Conservation (phyloP, 2,113 vertebrate genomes). For the Tragelaphus scriptus region DNA sequence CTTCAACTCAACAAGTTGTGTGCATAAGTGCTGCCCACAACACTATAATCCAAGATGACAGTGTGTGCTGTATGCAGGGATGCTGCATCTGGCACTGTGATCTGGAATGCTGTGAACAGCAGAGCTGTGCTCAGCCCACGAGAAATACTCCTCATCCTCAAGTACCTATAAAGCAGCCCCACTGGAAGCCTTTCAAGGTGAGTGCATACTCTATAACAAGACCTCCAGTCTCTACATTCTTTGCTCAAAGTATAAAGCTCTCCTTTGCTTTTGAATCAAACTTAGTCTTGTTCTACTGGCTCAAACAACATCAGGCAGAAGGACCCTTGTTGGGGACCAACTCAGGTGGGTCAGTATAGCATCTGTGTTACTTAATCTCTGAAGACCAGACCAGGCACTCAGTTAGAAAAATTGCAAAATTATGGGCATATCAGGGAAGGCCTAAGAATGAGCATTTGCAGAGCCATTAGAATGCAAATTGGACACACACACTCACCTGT, state of each 20-base stretch:
- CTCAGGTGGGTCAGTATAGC: not conserved
- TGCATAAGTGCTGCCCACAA: not conserved
- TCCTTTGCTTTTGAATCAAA: not conserved
- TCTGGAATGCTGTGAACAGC: not conserved
- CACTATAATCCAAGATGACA: not conserved
- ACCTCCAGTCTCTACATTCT: not conserved
- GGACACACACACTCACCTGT: not conserved
- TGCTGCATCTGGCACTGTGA: not conserved
- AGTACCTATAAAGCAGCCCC: not conserved
- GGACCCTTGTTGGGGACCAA: not conserved
- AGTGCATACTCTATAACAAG: not conserved
- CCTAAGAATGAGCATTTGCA: not conserved
- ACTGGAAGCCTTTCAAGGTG: not conserved
- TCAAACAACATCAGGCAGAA: not conserved
- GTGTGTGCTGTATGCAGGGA: not conserved
- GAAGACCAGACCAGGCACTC: not conserved
- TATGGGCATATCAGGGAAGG: not conserved
- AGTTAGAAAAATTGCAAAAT: not conserved
- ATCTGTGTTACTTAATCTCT: not conserved
- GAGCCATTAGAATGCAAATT: not conserved
- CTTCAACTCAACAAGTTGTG: not conserved
- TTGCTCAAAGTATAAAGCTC: not conserved
- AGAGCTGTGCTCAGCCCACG: not conserved
- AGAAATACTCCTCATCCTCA: not conserved
- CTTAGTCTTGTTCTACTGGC: not conserved